Base-by-base conservation (phyloP, 2,797 vertebrate species). In the Muscicapa comitata region DNA sequence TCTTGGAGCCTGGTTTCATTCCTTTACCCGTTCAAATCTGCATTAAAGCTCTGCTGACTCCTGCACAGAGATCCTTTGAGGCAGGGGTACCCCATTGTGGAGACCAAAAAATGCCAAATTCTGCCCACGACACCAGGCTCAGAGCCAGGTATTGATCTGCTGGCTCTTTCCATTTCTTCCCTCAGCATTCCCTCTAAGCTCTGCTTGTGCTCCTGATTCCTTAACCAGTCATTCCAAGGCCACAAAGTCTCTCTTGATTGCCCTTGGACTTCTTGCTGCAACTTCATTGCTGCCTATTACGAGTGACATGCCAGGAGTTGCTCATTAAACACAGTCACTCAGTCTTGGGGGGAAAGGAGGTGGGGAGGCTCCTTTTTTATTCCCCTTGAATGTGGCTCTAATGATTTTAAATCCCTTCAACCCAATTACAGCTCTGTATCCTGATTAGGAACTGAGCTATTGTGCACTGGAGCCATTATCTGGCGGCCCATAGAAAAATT, bases 331-430 rank as follows among this genome's bases (percentile, higher is more conserved):
- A 96, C 97, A 97, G 95, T 93, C 95, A 72, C 94, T 98, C 95
- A 92, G 81, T 97, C 97, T 97, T 86, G 73, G 37, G 24, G 73
- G 37, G 57, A 7, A 40, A 61, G 73, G 68, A 86, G 91, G 85
- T 83, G 86, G 97, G 96, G 97, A 95, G 94, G 95, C 86, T 96
- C 96, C 66, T 95, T 97, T 97, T 98, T 97, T 97, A 96, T 96
- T 97, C 96, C 96, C 95, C 94, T 89, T 94, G 97, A 98, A 98
- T 98, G 96, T 89, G 92, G 97, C 96, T 98, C 97, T 98, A 98
- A 98, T 97, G 97, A 97, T 97, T 98, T 98, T 96, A 98, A 98
- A 98, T 97, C 97, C 97, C 96, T 98, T 98, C 98, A 97, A 98
- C 97, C 97, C 98, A 98, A 98, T 98, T 98, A 98, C 95, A 95